phyloP scores from a whole-genome alignment of 2,888 invertebrate species.

The Brassicogethes aeneus region DNA sequence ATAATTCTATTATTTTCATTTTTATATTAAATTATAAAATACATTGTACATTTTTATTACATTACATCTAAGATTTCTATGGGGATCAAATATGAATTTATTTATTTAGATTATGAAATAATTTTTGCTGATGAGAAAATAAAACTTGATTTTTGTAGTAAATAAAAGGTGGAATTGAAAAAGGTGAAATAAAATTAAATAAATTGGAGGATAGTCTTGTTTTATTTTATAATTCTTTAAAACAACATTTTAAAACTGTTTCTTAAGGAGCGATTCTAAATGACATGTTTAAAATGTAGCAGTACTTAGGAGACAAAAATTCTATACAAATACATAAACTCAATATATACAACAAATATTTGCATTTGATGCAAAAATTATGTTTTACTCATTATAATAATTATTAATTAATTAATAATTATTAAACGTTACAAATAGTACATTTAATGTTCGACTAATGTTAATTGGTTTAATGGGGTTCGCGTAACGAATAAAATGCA shows the following conservation, averaged over 20 bases:
- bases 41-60: too few species aligned
- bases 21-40: too few species aligned
- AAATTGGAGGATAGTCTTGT: slow-evolving; percentile 26
- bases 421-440: background rate
- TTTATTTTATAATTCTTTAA: slow-evolving; percentile 29
- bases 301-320: slow-evolving; percentile 27
- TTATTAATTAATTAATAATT: too few species aligned
- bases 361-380: slow-evolving; percentile 3
- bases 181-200: slow-evolving; percentile 6
- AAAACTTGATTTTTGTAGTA: background rate
- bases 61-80: too few species aligned
- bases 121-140: background rate
- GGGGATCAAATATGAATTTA: too few species aligned
- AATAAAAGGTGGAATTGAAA: background rate
- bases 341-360: slow-evolving; percentile 17
- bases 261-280: slow-evolving; percentile 26
- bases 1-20: too few species aligned
- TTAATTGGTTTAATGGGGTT: slow-evolving; percentile 3
- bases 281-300: slow-evolving; percentile 26
- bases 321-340: slow-evolving; percentile 20
- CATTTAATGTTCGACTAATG: slow-evolving; percentile 8
- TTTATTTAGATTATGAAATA: too few species aligned
- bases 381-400: background rate
- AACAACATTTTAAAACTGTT: slow-evolving; percentile 31
- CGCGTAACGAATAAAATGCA: slow-evolving; percentile 7